A percentile compares a stretch with the other conserved stretches of the same genome.
Conservation (phyloP, 2,888 invertebrate genomes). For the Amitus sp. region DNA sequence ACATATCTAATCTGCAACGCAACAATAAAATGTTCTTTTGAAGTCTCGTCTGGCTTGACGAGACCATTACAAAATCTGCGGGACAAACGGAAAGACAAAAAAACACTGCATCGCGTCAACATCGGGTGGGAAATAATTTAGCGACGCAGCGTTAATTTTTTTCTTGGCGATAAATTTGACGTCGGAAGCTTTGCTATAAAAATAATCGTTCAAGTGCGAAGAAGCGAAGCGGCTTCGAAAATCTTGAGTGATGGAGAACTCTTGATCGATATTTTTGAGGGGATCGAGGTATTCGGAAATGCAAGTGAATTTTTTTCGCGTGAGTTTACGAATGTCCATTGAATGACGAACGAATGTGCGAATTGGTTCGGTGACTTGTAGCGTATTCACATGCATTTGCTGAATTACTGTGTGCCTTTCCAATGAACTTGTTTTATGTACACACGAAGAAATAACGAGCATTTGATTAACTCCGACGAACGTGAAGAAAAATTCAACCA, state of each 20-base stretch:
- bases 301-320: too few relatives aligned
- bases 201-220: conserved; percentile 1
- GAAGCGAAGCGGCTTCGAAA: conserved; percentile 3
- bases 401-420: conserved; percentile 15
- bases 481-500: conserved; percentile 21
- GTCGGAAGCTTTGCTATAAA: neutral
- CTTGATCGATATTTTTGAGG: neutral
- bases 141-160: neutral
- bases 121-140: neutral
- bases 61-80: conserved; percentile 28
- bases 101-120: too few relatives aligned
- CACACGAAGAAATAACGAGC: conserved; percentile 17
- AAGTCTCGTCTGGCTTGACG: conserved; percentile 60
- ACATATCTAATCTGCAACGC: conserved; percentile 97
- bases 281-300: too few relatives aligned
- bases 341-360: too few relatives aligned
- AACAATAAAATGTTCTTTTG: conserved; percentile 69
- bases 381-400: conserved; percentile 23
- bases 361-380: neutral
- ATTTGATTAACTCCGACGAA: conserved; percentile 13
- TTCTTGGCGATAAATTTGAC: neutral
- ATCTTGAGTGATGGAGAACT: neutral
- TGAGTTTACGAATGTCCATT: too few relatives aligned
- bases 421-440: conserved; percentile 19
- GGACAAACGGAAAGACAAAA: neutral